Evolutionary conservation across 2,113 vertebrate genomes (phyloP).

Genomic region (Daboia siamensis): DNA sequence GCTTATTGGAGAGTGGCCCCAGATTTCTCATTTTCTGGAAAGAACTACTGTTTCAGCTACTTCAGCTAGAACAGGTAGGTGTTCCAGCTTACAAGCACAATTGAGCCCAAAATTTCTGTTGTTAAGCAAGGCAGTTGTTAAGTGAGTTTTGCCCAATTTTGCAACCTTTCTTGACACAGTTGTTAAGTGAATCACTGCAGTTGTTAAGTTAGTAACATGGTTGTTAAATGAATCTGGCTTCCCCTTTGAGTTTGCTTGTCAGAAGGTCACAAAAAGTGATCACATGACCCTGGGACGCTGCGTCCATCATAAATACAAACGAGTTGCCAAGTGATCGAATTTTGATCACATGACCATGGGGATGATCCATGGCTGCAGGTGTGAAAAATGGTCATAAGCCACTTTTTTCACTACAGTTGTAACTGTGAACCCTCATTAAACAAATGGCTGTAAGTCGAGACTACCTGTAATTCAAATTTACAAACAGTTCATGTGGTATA

Average conservation of each 20-base stretch:
- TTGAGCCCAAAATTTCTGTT: background rate
- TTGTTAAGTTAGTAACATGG: background rate
- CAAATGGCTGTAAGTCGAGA: background rate
- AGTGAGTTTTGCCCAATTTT: background rate
- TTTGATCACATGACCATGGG: background rate
- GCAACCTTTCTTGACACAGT: background rate
- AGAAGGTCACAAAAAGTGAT: background rate
- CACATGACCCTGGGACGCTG: background rate
- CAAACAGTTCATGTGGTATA: background rate
- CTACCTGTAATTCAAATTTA: background rate
- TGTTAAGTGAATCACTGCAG: background rate
- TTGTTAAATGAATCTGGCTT: background rate
- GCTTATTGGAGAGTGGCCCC: background rate
- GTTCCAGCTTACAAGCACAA: background rate
- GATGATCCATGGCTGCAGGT: background rate
- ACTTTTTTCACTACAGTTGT: too few species aligned
- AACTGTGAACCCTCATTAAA: background rate
- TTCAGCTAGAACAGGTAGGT: background rate
- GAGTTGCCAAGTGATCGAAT: background rate
- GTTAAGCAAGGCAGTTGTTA: background rate
- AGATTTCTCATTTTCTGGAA: background rate
- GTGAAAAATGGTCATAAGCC: background rate
- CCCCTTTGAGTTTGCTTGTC: background rate
- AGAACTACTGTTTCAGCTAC: background rate
- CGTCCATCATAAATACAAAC: background rate